Evolutionary conservation across 2,113 vertebrate species (phyloP), one percentile per base, ranked within the genome.

Genomic region (Eubucco bourcierii): DNA sequence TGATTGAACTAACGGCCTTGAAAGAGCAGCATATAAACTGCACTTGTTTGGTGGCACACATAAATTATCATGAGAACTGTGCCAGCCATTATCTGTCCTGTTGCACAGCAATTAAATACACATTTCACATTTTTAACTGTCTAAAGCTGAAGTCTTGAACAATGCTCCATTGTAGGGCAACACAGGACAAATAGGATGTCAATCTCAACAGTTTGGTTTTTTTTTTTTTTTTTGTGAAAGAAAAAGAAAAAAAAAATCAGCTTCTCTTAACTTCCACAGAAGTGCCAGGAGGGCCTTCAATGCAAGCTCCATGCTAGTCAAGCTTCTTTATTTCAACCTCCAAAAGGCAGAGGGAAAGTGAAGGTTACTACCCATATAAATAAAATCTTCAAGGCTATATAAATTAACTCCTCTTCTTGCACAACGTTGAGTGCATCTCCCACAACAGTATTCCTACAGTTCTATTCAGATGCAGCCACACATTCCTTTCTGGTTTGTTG

Each of bases 111-210:
- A 92, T 96, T 95, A 96, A 96, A 96, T 72, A 89, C 79, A 87
- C 90, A 96, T 96, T 95, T 94, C 47, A 58, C 94, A 94, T 95
- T 82, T 94, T 96, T 94, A 94, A 93, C 94, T 85, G 87, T 94
- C 94, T 92, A 82, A 71, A 37, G 79, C 91, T 92, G 79, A 80
- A 92, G 87, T 80, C 89, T 89, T 47, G 34, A 55, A 96, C 95
- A 96, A 95, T 39, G 87, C 61, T 50, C 63, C 66, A 90, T 92
- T 96, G 94, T 94, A 80, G 44, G 65, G 63, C 53, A 91, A 95
- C 82, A 95, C 75, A 90, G 53, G 56, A 90, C 93, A 96, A 96
- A 90, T 0, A n/a, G 16, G 92, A 95, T 4, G 18, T 50, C 59
- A 56, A 31, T 72, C 61, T 87, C 89, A 84, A 90, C 74, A 64